These are phyloP conservation scores for Spodoptera picta DNA, from an alignment of 2,888 invertebrate genomes.

Conservation along the genomic window DNA sequence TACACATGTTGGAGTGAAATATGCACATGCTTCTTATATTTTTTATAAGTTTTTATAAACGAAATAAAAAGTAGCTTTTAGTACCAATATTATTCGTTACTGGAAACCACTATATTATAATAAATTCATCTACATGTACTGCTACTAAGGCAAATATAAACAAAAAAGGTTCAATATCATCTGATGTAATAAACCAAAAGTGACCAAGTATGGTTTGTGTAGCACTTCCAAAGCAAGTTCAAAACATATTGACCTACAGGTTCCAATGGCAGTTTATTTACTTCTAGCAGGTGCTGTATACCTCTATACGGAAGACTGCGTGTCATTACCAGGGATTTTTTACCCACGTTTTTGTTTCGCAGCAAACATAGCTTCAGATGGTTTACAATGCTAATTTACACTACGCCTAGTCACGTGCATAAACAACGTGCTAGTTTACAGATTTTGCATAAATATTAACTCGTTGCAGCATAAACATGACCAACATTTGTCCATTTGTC, in stretches of 20 bases:
- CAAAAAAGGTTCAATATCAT: too few relatives aligned
- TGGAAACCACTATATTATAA: too few relatives aligned
- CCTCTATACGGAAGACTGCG: slow-evolving; percentile 27
- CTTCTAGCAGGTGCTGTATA: slow-evolving; percentile 4
- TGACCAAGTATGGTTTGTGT: too few relatives aligned
- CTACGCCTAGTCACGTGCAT: slow-evolving; percentile 40
- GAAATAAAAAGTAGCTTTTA: too few relatives aligned
- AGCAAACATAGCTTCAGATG: slow-evolving; percentile 8
- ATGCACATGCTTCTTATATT: too few relatives aligned
- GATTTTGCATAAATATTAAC: slow-evolving; percentile 48
- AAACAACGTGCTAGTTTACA: slow-evolving; percentile 36
- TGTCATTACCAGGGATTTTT: slow-evolving; percentile 30
- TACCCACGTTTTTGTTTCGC: slow-evolving; percentile 32
- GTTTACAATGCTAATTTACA: slow-evolving; percentile 28
- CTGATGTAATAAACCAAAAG: too few relatives aligned
- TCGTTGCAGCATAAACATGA: slow-evolving; percentile 8
- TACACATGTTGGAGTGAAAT: too few relatives aligned
- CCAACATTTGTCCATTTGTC: slow-evolving; percentile 13
- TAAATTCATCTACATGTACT: too few relatives aligned
- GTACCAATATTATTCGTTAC: too few relatives aligned
- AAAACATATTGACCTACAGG: slow-evolving; percentile 5
- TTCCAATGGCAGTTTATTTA: slow-evolving; percentile 5
- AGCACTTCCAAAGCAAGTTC: too few relatives aligned
- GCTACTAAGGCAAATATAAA: too few relatives aligned
- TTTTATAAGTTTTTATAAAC: too few relatives aligned